Conservation (phyloP, 2,113 vertebrate species). For the Microcebus griseorufus region DNA sequence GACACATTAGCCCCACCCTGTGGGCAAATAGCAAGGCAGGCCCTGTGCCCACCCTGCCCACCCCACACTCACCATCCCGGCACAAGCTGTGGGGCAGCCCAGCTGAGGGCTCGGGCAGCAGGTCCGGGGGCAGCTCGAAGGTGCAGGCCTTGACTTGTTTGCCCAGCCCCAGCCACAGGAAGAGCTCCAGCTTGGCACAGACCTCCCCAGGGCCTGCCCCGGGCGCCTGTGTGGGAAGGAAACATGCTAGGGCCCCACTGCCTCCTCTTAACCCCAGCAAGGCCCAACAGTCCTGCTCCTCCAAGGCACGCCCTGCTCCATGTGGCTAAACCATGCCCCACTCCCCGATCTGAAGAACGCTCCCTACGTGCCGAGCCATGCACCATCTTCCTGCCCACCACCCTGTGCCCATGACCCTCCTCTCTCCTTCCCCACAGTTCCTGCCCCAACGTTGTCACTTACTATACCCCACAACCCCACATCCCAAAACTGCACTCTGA, state of each 20-base stretch:
- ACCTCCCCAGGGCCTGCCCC: conserved; percentile 88
- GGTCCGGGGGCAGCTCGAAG: conserved; percentile 89
- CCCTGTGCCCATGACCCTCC: background rate
- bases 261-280: background rate
- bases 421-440: background rate
- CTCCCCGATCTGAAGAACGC: background rate
- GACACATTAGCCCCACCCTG: background rate
- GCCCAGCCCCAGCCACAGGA: conserved; percentile 93
- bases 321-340: background rate
- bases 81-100: conserved; percentile 56
- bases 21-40: background rate
- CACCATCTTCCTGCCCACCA: background rate
- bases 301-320: background rate
- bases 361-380: background rate
- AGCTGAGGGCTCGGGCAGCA: conserved; percentile 75
- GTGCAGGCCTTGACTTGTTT: conserved; percentile 91
- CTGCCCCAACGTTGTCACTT: background rate
- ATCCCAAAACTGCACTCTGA: background rate
- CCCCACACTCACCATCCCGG: conserved; percentile 88
- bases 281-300: background rate
- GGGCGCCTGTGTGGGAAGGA: conserved; percentile 80
- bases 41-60: no score
- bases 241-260: background rate
- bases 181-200: conserved; percentile 94
- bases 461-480: background rate